Evolutionary conservation across 2,888 invertebrate species (phyloP).

Genomic region (Polydrusus tereticollis): DNA sequence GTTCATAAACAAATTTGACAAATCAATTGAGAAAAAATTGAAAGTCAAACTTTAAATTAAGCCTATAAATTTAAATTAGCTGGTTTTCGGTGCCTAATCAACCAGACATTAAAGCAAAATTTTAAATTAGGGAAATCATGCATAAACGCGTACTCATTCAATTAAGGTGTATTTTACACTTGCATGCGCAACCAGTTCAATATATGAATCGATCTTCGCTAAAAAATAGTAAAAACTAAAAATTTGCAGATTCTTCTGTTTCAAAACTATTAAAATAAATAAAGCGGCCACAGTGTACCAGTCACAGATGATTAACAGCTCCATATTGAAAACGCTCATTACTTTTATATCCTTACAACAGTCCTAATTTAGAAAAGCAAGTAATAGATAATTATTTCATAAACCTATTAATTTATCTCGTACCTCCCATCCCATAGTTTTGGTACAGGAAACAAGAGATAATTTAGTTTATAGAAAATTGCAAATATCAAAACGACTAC

Average conservation of each 20-base stretch:
- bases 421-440: conserved; percentile 2
- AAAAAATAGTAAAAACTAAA: too few species aligned
- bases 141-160: background rate
- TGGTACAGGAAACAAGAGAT: conserved; percentile 9
- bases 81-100: background rate
- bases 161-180: background rate
- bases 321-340: too few species aligned
- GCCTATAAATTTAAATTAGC: background rate
- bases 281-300: too few species aligned
- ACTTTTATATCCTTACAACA: too few species aligned
- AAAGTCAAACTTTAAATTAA: background rate
- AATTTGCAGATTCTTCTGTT: too few species aligned
- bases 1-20: background rate
- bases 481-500: conserved; percentile 5
- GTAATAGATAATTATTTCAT: conserved; percentile 9
- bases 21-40: background rate
- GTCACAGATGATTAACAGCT: too few species aligned
- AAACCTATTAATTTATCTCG: background rate
- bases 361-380: background rate
- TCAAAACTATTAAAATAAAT: too few species aligned
- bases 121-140: background rate
- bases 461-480: conserved; percentile 17
- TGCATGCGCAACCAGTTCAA: background rate
- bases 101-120: background rate
- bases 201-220: background rate